Evolutionary conservation across 2,888 invertebrate genomes (phyloP), one percentile per base, ranked within the genome.

Genomic region (Tanypteryx hageni): DNA sequence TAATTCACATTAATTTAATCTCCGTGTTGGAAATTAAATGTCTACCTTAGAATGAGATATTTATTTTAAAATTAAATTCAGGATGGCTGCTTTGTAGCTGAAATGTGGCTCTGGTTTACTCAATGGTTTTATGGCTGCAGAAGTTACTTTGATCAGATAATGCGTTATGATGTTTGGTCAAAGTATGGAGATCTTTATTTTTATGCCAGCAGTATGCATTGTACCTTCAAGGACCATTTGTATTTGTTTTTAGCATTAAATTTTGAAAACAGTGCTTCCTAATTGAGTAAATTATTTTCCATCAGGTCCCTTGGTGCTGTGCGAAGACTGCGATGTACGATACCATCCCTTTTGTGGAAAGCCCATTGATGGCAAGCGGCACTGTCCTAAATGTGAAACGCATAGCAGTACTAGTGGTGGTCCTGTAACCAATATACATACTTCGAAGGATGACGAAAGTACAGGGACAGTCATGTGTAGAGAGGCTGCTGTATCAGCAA

Each of bases 341-440:
- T 89, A 89, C 64, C 89, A 89, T 31, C 89, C 89, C 31, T 89
- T 89, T 22, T 89, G 89, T 89, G 89, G 89, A 44, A 89, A 89
- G 89, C 89, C 89, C 27, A 22, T 89, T 7, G 89, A 89, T 89
- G 89, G 89, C 1, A 89, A 89, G 44, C 89, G 89, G 16, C 89
- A 89, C 89, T 89, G 89, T 89, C 89, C 89, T 0, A 89, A 89
- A 89, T 89, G 89, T 68, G 89, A 89, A 64, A 89, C 89, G 14
- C 89, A 89, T 14, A 44, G 68, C 44, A 89, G 89, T 56, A n/a
- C 61, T 56, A 27, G 89, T 9, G 68, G 89, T 14, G 44, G 61
- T 2, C 18, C 64, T 9, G 44, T n/a, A 18, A 27, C n/a, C 1
- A 44, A 64, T n/a, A 83, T 9, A n/a, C 83, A 44, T 83, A 44